These are phyloP conservation scores for Drymonia ruficornis DNA, from an alignment of 2,888 invertebrate species.

Conservation along the genomic window DNA sequence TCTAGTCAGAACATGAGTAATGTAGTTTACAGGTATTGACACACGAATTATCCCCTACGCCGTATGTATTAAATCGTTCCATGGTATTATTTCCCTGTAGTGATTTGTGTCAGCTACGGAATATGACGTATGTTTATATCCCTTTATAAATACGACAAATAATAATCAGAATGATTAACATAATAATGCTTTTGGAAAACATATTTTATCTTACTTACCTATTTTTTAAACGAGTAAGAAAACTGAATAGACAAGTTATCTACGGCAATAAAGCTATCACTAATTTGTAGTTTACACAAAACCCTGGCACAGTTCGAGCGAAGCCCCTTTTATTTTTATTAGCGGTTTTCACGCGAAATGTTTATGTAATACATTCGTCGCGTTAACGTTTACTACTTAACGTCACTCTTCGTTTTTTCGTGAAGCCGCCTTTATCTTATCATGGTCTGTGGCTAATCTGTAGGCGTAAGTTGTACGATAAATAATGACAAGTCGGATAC, in stretches of 20 bases:
- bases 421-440: constrained; percentile 51
- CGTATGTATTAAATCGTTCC: background rate
- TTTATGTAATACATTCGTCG: constrained; percentile 23
- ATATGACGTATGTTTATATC: background rate
- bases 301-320: constrained; percentile 4
- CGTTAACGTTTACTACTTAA: constrained; percentile 20
- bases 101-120: background rate
- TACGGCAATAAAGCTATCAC: constrained; percentile 13
- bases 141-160: background rate
- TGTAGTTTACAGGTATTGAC: constrained; percentile 10
- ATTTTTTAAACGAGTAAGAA: constrained; percentile 14
- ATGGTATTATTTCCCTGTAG: background rate
- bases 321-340: constrained; percentile 8
- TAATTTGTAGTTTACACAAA: constrained; percentile 17
- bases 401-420: constrained; percentile 24
- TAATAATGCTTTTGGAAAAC: background rate
- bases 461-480: constrained; percentile 33
- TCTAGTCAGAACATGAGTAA: constrained; percentile 22
- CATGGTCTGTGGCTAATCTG: constrained; percentile 39
- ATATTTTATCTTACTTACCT: constrained; percentile 22
- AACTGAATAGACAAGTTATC: constrained; percentile 13
- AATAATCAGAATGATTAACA: background rate
- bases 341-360: constrained; percentile 16
- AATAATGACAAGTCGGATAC: constrained; percentile 14
- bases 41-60: constrained; percentile 9